phyloP scores from a whole-genome alignment of 2,888 invertebrate species.

The Helicoverpa assulta region DNA sequence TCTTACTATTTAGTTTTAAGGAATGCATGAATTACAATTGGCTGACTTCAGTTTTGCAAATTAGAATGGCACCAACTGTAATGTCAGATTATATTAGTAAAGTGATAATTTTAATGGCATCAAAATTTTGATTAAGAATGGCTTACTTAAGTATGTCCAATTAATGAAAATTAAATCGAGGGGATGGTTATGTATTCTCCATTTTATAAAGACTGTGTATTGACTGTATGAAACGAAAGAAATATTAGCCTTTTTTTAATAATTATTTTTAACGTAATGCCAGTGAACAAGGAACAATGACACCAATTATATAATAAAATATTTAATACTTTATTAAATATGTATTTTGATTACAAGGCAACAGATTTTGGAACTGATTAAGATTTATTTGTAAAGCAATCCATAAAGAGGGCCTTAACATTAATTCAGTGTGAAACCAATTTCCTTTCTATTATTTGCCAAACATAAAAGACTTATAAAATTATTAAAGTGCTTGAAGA shows the following conservation, averaged over 20 bases:
- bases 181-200: not conserved
- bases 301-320: not conserved
- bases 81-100: too few species aligned
- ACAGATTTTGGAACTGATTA: not conserved
- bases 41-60: too few species aligned
- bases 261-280: conserved; percentile 4
- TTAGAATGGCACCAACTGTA: too few species aligned
- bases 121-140: not conserved
- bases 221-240: conserved; percentile 2
- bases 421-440: conserved; percentile 11
- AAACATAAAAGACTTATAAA: conserved; percentile 36
- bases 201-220: conserved; percentile 1
- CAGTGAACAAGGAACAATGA: conserved; percentile 22
- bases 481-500: too few species aligned
- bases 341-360: not conserved
- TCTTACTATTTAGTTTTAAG: too few species aligned
- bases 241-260: conserved; percentile 2
- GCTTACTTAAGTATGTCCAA: not conserved
- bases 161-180: not conserved
- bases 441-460: conserved; percentile 46
- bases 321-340: not conserved
- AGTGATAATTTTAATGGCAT: not conserved
- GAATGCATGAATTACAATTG: too few species aligned
- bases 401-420: not conserved
- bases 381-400: not conserved